Evolutionary conservation across 2,113 vertebrate species (phyloP).

Genomic region (Campylomormyrus numenius): DNA sequence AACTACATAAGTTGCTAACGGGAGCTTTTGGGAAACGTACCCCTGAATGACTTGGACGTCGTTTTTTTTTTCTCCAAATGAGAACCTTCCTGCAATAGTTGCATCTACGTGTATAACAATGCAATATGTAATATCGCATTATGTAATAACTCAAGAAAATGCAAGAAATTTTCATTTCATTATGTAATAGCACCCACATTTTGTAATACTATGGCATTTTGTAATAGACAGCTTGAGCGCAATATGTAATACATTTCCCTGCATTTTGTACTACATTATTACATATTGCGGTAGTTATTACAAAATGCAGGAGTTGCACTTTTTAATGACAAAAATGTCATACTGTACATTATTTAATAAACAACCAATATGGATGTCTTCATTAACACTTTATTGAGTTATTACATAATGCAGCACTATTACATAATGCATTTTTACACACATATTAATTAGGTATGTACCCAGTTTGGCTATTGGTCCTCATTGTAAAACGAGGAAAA

Average conservation of each 20-base stretch:
- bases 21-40: too few species aligned
- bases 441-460: neutral
- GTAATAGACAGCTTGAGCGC: neutral
- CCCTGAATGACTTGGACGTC: neutral
- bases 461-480: neutral
- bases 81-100: neutral
- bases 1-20: too few species aligned
- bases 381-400: neutral
- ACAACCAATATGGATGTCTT: neutral
- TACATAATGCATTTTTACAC: neutral
- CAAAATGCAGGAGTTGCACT: neutral
- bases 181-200: neutral
- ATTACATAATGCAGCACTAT: neutral
- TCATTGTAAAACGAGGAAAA: neutral
- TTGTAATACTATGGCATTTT: neutral
- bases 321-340: neutral
- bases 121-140: neutral
- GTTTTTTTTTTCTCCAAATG: neutral
- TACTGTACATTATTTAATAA: neutral
- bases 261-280: neutral
- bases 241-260: neutral
- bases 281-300: neutral
- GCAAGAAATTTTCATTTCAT: neutral
- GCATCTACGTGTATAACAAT: neutral
- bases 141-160: neutral